Evolutionary conservation across 2,113 vertebrate species (phyloP).

Genomic region (Orientallactaga bullata): DNA sequence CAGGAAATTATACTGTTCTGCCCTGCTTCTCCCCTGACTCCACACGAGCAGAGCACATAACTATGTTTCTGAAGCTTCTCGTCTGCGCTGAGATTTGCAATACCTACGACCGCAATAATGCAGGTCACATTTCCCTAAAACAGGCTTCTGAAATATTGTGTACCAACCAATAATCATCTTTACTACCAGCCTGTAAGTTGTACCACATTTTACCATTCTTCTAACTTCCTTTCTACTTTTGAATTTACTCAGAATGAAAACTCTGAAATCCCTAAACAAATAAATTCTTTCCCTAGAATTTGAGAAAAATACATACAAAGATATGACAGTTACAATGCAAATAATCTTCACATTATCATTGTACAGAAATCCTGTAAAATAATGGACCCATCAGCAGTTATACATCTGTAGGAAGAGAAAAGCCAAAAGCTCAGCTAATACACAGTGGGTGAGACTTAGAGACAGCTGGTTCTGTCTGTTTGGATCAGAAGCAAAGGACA

Average conservation of each 20-base stretch:
- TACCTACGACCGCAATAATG: not conserved
- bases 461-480: not conserved
- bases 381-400: not conserved
- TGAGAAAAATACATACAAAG: constrained; percentile 18
- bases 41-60: not conserved
- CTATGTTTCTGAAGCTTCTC: constrained; percentile 5
- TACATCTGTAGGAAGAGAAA: not conserved
- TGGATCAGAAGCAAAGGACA: not conserved
- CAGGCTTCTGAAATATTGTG: not conserved
- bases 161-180: not conserved
- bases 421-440: not conserved
- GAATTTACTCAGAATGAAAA: constrained; percentile 33
- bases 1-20: constrained; percentile 56
- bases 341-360: not conserved
- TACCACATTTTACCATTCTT: not conserved
- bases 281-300: not conserved
- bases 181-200: not conserved
- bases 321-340: not conserved
- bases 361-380: not conserved
- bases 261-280: not conserved
- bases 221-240: constrained; percentile 32
- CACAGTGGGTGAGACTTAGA: not conserved
- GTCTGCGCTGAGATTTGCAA: constrained; percentile 42
- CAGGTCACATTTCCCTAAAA: constrained; percentile 57
- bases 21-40: constrained; percentile 10